These are phyloP conservation scores for Bembecia ichneumoniformis DNA, from an alignment of 2,888 invertebrate species.

Conservation along the genomic window DNA sequence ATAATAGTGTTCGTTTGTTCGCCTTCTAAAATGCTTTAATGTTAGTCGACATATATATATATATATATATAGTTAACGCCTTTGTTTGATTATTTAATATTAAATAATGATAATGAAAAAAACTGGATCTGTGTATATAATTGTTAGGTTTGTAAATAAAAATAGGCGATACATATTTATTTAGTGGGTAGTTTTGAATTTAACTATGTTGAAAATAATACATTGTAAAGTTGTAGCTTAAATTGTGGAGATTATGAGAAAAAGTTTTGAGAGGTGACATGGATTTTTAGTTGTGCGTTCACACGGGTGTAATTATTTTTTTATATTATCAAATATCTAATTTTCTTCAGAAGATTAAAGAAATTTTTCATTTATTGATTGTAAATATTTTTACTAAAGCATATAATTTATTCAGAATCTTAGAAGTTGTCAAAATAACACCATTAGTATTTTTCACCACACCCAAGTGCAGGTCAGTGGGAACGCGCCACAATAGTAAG, in stretches of 20 bases:
- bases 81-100: constrained; percentile 22
- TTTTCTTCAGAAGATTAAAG: too few relatives aligned
- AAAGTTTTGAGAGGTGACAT: too few relatives aligned
- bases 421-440: too few relatives aligned
- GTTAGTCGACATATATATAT: constrained; percentile 51
- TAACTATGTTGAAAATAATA: constrained; percentile 1
- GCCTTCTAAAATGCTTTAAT: constrained; percentile 69
- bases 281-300: too few relatives aligned
- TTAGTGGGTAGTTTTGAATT: constrained; percentile 27
- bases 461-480: too few relatives aligned
- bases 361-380: too few relatives aligned
- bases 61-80: constrained; percentile 35
- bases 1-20: constrained; percentile 57
- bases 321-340: too few relatives aligned
- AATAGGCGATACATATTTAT: constrained; percentile 44
- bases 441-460: too few relatives aligned
- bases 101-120: constrained; percentile 12
- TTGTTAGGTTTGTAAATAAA: constrained; percentile 62
- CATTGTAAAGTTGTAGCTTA: background rate
- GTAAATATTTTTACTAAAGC: too few relatives aligned
- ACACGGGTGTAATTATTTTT: too few relatives aligned
- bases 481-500: constrained; percentile 13
- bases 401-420: too few relatives aligned
- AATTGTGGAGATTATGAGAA: too few relatives aligned
- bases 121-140: constrained; percentile 66